Evolutionary conservation across 2,113 vertebrate genomes (phyloP).

Genomic region (Gymnorhina tibicen): DNA sequence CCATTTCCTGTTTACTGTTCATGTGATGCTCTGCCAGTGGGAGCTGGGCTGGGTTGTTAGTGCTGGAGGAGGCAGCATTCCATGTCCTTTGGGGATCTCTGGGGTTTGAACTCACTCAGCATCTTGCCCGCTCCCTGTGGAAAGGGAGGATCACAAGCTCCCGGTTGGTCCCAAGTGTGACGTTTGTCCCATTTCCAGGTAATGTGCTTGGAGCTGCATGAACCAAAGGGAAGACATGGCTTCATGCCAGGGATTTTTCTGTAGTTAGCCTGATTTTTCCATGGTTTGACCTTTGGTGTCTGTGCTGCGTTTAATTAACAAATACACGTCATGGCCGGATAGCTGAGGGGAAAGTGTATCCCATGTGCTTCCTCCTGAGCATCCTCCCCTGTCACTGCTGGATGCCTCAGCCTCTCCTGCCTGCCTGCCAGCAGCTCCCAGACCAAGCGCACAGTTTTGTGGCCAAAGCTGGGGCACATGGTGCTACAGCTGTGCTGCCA

Average conservation of each 20-base stretch:
- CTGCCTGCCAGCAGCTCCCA: neutral
- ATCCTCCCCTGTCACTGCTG: neutral
- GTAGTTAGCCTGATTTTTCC: neutral
- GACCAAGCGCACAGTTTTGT: neutral
- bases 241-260: neutral
- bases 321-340: neutral
- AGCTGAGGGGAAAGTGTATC: neutral
- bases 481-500: neutral
- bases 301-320: neutral
- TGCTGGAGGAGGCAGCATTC: neutral
- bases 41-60: neutral
- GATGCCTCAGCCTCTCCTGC: neutral
- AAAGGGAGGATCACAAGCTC: neutral
- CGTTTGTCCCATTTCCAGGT: neutral
- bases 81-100: neutral
- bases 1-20: neutral
- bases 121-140: rapidly evolving
- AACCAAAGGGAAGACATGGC: neutral
- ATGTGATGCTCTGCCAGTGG: neutral
- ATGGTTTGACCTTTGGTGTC: neutral
- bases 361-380: neutral
- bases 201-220: neutral
- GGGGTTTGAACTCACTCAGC: neutral
- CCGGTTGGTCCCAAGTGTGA: neutral
- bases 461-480: neutral